Evolutionary conservation across 2,113 vertebrate species (phyloP).

Genomic region (Pomatostomus ruficeps): DNA sequence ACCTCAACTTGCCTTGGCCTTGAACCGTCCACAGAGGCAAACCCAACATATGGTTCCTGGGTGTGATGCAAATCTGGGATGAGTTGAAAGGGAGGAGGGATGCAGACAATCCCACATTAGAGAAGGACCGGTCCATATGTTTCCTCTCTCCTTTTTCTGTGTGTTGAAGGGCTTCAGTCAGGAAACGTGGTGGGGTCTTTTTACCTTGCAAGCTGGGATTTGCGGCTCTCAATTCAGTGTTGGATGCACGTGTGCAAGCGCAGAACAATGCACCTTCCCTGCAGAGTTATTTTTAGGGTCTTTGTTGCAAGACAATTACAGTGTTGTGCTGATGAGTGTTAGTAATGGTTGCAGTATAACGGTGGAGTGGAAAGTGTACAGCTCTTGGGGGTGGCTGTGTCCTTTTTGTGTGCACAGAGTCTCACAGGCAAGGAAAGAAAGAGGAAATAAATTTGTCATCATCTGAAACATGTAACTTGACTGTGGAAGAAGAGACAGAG

Average conservation of each 20-base stretch:
- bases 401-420: not conserved
- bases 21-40: not conserved
- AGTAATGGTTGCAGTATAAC: not conserved
- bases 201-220: not conserved
- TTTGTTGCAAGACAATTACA: not conserved
- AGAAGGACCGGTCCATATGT: constrained; percentile 32
- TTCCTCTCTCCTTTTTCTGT: constrained; percentile 22
- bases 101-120: constrained; percentile 46
- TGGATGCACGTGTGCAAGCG: not conserved
- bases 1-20: not conserved
- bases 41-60: not conserved
- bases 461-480: not conserved
- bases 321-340: not conserved
- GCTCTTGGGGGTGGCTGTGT: not conserved
- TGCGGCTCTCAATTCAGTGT: not conserved
- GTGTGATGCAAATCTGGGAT: constrained; percentile 9
- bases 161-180: not conserved
- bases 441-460: not conserved
- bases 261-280: constrained; percentile 31
- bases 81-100: not conserved
- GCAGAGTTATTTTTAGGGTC: constrained; percentile 37
- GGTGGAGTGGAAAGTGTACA: not conserved
- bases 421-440: not conserved
- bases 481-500: not conserved
- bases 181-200: not conserved